These are phyloP conservation scores for Anoura caudifer DNA, from an alignment of 2,113 vertebrate genomes.

Conservation along the genomic window DNA sequence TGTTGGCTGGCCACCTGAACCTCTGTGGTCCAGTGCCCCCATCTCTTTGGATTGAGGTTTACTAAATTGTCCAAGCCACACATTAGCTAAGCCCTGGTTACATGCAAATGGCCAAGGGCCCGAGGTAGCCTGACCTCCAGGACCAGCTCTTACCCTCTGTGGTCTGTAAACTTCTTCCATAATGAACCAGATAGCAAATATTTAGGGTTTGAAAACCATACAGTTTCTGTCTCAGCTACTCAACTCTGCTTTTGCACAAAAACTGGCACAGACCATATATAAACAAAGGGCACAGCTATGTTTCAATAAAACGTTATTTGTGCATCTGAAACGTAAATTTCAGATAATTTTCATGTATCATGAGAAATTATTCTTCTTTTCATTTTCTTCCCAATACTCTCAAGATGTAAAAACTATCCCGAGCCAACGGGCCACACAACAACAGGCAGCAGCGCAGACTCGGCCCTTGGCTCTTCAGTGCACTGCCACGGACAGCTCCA, in stretches of 20 bases:
- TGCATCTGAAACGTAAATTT: slow-evolving; percentile 12
- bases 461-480: no score
- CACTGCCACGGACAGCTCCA: background rate
- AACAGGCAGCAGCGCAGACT: background rate
- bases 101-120: background rate
- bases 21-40: background rate
- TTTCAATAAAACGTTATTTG: background rate
- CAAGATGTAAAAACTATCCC: background rate
- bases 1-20: no score
- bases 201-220: background rate
- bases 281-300: background rate
- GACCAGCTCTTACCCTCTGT: background rate
- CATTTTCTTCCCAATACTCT: background rate
- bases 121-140: background rate
- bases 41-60: background rate
- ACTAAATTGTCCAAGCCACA: background rate
- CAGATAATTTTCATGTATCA: background rate
- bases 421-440: background rate
- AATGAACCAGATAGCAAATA: background rate
- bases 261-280: background rate
- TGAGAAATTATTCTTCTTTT: background rate
- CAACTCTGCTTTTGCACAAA: background rate
- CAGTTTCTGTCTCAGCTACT: background rate
- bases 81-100: background rate
- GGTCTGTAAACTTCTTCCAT: background rate